These are phyloP conservation scores for Laupala kohalensis DNA, from an alignment of 1,140 invertebrate species.

Conservation along the genomic window DNA sequence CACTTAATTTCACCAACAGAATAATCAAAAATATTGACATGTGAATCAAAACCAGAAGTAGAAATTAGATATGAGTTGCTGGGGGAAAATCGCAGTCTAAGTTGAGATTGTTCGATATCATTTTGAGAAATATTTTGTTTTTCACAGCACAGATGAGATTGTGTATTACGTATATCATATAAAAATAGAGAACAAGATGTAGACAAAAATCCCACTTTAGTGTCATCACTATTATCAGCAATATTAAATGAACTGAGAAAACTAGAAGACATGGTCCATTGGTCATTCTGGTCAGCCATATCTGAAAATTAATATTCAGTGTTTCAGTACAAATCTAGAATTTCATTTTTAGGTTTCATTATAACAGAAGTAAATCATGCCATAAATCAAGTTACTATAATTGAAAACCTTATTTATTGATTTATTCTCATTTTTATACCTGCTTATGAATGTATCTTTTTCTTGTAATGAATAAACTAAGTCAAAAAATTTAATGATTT, in stretches of 20 bases:
- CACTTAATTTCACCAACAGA: background rate
- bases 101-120: background rate
- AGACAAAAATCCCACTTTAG: background rate
- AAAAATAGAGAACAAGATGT: background rate
- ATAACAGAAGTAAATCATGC: background rate
- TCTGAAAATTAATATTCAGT: background rate
- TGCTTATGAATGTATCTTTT: too few relatives aligned
- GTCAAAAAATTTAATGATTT: background rate
- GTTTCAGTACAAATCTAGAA: background rate
- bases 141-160: background rate
- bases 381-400: background rate
- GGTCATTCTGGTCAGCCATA: background rate
- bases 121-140: background rate
- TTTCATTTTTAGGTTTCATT: too few relatives aligned
- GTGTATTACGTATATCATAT: background rate
- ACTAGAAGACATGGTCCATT: background rate
- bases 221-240: background rate
- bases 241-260: background rate
- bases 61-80: background rate
- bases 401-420: too few relatives aligned
- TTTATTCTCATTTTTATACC: too few relatives aligned
- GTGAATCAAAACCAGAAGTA: conserved; percentile 1
- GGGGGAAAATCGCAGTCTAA: background rate
- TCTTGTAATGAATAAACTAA: background rate
- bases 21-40: background rate